A percentile compares a stretch with the other conserved stretches of the same genome.
These are phyloP conservation scores for Drosophila carrolli DNA, from an alignment of 1,140 invertebrate genomes.

Conservation along the genomic window DNA sequence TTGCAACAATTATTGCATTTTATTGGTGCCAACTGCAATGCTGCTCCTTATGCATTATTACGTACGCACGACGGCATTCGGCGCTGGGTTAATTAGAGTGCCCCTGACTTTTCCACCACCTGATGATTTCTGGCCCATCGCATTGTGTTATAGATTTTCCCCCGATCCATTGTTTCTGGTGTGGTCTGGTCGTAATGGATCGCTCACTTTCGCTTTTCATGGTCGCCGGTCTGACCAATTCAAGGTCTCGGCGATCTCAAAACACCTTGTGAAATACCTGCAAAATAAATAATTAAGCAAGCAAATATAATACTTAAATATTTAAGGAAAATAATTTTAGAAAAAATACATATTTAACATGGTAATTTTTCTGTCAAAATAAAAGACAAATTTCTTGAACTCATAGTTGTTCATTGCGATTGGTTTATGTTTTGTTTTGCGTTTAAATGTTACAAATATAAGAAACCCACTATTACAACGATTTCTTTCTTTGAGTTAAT, in stretches of 20 bases:
- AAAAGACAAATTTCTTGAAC: too few relatives aligned
- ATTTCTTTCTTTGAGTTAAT: too few relatives aligned
- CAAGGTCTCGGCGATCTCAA: constrained; percentile 24
- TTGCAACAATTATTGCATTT: constrained; percentile 72
- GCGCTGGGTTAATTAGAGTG: constrained; percentile 50
- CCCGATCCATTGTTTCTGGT: constrained; percentile 26
- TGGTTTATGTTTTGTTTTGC: too few relatives aligned
- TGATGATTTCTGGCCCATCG: constrained; percentile 37
- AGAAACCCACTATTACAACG: too few relatives aligned
- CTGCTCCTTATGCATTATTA: constrained; percentile 71
- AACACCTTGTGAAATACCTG: not conserved
- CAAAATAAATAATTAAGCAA: too few relatives aligned
- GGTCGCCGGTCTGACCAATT: constrained; percentile 9
- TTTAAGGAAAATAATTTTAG: too few relatives aligned
- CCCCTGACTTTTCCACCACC: constrained; percentile 34
- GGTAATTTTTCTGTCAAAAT: too few relatives aligned
- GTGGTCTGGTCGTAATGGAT: constrained; percentile 49
- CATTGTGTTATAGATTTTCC: constrained; percentile 17
- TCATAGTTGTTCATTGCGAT: too few relatives aligned
- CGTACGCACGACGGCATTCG: constrained; percentile 38
- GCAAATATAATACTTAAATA: too few relatives aligned
- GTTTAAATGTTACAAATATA: too few relatives aligned
- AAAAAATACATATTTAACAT: too few relatives aligned
- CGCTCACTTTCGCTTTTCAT: constrained; percentile 64
- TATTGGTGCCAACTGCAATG: constrained; percentile 54